Evolutionary conservation across 2,888 invertebrate species (phyloP), one percentile per base, ranked within the genome.

Genomic region (Allophyes oxyacanthae): DNA sequence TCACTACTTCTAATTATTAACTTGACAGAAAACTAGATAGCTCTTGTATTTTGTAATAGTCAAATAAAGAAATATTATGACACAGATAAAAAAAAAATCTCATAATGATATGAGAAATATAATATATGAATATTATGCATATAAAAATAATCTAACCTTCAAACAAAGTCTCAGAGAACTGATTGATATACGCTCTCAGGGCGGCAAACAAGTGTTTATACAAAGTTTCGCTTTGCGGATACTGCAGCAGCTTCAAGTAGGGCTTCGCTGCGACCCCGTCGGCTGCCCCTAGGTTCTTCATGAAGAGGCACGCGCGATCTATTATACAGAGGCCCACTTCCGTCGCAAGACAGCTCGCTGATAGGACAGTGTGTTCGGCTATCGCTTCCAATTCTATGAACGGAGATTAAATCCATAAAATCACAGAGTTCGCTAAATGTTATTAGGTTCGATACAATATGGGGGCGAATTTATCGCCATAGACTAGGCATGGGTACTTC

Each of bases 141-240:
- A n/a, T n/a, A n/a, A 20, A 4, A 20, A 20, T n/a, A 20, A 20
- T 62, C 71, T 79, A 88, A 95, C 97, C 98, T 95, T 97, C 96
- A 89, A 98, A 98, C 42, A 98, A 89, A 3, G 97, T 96, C 54
- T 96, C 94, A 0, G 98, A 97, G 84, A 97, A 98, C 89, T 98
- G 97, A 85, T 98, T 98, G 55, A 99, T 97, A 83, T 99, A 99
- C 0, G 98, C 97, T 68, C 99, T 95, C 44, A 99, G 91, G 0
- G 98, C 97, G 1, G 98, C 98, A 87, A 99, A 99, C 14, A 98
- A 96, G 82, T 99, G 99, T 77, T 97, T 97, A 74, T 98, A 97
- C 41, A 99, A 93, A 2, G 95, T 96, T 87, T 99, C 99, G 41
- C 99, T 98, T 84, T 99, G 99, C 1, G 98, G 97, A 37, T 97